Base-by-base conservation (phyloP, 2,113 vertebrate genomes). In the Rhineura floridana region DNA sequence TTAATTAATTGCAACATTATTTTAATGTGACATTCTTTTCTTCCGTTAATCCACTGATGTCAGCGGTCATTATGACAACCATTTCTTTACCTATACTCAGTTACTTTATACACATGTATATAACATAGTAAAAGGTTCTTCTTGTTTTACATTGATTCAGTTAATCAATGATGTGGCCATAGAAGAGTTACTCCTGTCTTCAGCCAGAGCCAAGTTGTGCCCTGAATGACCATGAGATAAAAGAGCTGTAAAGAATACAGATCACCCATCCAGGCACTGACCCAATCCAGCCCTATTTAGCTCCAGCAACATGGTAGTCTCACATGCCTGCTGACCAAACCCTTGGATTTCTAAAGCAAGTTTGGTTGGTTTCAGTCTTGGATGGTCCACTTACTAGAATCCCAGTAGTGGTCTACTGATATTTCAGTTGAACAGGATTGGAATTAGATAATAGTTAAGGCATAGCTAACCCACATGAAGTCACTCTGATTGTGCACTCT, bases 1-100 rank as follows among this genome's bases (percentile, higher is more conserved):
- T 95, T 96, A 94, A 94, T 96, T 95, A 95, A 91, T 84, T 59
- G 30, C 87, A 87, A 88, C 89, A 70, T 85, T 83, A 79, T 93
- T 91, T 42, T 52, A 93, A 92, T 92, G 88, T 87, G 88, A 84
- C 92, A 69, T 91, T 91, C 90, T 77, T 84, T 67, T 44, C 84
- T 67, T 46, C 80, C 83, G 19, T 93, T 88, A 44, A 86, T 48
- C 87, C 62, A 30, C n/a, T 2, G 46, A 62, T 59, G 33, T 55
- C 33, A 30, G 46, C 36, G 62, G 48, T 33, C 15, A 33, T 63
- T 83, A 44, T 30, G 42, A 12, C 65, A 30, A 42, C 42, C 17
- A 77, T 15, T 33, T 46, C 52, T 44, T 63, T 39, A 48, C 15
- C n/a, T 36, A 2, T 25, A 5, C 46, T 44, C 23, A 19, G 23